Base-by-base conservation (phyloP, 2,888 invertebrate species). In the Cecidostiba fungosa region DNA sequence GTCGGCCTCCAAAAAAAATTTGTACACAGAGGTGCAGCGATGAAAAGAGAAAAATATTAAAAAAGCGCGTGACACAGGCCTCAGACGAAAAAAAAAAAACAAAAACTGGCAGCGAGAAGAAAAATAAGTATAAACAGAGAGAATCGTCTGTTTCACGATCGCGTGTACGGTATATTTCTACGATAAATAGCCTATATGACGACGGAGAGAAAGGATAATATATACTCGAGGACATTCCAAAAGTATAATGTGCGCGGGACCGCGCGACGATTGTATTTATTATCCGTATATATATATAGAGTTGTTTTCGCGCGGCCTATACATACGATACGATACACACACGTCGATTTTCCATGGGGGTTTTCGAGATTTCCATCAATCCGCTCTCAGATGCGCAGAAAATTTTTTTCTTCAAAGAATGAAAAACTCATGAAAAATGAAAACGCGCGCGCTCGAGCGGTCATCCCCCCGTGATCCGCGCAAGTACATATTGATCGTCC, bases 301-400 rank as follows among this genome's bases (percentile, higher is more conserved):
- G 19, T 50, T 59, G 19, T 59, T 59, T 23, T 6, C 23, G 54
- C 54, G 54, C 54, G 54, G 23, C 54, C 54, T 59, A 59, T n/a
- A n/a, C n/a, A 59, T n/a, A n/a, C 19, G 5, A n/a, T n/a, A 23
- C 8, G 6, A 59, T 32, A 14, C 16, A 16, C 50, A 50, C 50
- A 50, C 14, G n/a, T 32, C 29, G 14, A 23, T 4, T 50, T 47
- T 32, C 14, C 26, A 36, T 19, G 1, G 32, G 36, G 19, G 19
- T 23, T 80, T 69, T 32, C 69, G 69, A 69, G 69, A 4, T 54
- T 29, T 43, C 72, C 43, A 36, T 72, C 54, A 81, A 77, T 77
- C 47, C 72, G 77, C 80, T 85, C 77, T 12, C n/a, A n/a, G 66
- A 66, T 23, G 59, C 59, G 23, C 4, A 19, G 50, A n/a, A 59